Evolutionary conservation across 2,113 vertebrate genomes (phyloP), one percentile per base, ranked within the genome.

Genomic region (Pelusios castaneus): DNA sequence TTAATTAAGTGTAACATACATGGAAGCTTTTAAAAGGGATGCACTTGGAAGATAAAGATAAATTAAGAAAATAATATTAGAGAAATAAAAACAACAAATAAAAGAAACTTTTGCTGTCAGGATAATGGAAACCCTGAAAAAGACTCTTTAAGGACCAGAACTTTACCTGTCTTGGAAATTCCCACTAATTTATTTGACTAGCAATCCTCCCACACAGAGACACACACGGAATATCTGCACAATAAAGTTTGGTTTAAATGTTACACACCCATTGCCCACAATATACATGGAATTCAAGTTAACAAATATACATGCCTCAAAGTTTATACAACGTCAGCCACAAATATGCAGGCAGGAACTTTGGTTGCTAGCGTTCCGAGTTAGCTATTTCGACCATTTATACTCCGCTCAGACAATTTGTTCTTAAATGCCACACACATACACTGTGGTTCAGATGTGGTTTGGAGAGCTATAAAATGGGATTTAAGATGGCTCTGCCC

Each of bases 331-430:
- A 86, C 79, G 27, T 85, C 19, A 49, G 92, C 97, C 97, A 97
- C 97, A 97, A 97, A 85, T 91, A 95, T 97, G 96, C 80, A 38
- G 19, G 85, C 78, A 91, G 87, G 96, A 95, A 95, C 79, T 24
- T 45, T 83, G 52, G 58, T 83, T 82, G 41, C 88, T 95, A 77
- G 89, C 77, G 17, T 77, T 94, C 2, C 67, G 89, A 93, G 89
- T 70, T 29, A 87, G 85, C 94, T 93, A 22, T 89, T 92, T 83
- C 1, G 85, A 84, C 91, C 94, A 95, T 95, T 97, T 95, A 95
- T 97, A 92, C 56, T 79, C 94, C 19, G 92, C n/a, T 95, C 82
- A 67, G 78, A 88, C 93, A 89, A 94, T 94, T 89, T 95, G 95
- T 92, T 89, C 87, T 91, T 84, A 70, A 85, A 38, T 54, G 89